These are phyloP conservation scores for Anguilla japonica DNA, from an alignment of 2,113 vertebrate genomes.

Conservation along the genomic window DNA sequence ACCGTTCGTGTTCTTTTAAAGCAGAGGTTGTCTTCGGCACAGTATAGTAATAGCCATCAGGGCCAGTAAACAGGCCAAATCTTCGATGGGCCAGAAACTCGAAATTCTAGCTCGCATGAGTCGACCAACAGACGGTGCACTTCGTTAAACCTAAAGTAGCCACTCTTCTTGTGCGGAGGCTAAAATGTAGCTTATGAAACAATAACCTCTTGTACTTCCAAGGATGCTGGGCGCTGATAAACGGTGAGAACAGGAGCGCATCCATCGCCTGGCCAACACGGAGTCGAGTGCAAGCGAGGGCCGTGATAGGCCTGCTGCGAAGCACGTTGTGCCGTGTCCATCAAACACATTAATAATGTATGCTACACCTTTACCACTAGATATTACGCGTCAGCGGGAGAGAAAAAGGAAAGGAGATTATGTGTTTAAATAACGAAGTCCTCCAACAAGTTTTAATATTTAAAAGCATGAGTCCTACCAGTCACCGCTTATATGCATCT, in stretches of 20 bases:
- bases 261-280: background rate
- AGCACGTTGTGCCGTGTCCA: background rate
- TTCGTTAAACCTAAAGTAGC: background rate
- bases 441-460: background rate
- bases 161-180: background rate
- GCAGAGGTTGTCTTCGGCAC: background rate
- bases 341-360: conserved; percentile 1
- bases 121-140: background rate
- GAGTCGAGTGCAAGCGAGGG: background rate
- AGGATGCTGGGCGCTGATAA: background rate
- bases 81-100: background rate
- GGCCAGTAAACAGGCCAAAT: background rate
- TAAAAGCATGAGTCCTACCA: background rate
- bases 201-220: background rate
- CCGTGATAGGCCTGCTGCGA: background rate
- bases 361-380: background rate
- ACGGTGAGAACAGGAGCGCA: background rate
- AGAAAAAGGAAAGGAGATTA: background rate
- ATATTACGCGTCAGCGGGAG: background rate
- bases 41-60: background rate
- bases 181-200: background rate
- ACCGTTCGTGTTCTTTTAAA: background rate
- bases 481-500: background rate
- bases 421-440: background rate
- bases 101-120: background rate